Conservation (phyloP, 2,797 vertebrate species). For the Spea hammondii region DNA sequence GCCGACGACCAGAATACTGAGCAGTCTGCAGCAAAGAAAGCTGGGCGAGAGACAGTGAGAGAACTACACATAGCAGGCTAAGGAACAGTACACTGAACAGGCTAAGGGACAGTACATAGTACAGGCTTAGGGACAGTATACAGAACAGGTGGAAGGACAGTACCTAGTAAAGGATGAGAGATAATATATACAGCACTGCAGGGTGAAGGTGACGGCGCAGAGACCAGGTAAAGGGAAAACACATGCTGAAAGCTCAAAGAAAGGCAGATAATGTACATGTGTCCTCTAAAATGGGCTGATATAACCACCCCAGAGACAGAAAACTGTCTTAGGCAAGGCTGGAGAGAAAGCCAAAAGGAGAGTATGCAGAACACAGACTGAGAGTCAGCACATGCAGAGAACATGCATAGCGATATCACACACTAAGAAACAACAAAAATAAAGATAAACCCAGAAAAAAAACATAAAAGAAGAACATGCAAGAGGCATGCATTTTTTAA, state of each 20-base stretch:
- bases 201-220: background rate
- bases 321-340: no score
- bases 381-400: no score
- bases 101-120: constrained; percentile 27
- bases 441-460: no score
- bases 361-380: no score
- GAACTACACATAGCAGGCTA: background rate
- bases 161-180: background rate
- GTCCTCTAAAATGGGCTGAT: no score
- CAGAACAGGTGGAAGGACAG: background rate
- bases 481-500: no score
- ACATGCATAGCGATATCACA: no score
- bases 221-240: background rate
- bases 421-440: no score
- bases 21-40: constrained; percentile 40
- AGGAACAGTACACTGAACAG: constrained; percentile 1
- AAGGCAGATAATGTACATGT: no score
- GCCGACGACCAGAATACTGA: constrained; percentile 49
- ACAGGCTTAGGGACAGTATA: constrained; percentile 7
- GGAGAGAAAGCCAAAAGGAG: no score
- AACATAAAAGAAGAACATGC: no score
- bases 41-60: background rate
- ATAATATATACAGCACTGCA: background rate
- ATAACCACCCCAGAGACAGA: no score
- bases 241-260: background rate